A percentile compares a stretch with the other conserved stretches of the same genome.
These are phyloP conservation scores for Hexactinellida sp. DNA, from an alignment of 37 sponge, comb jelly and placozoan genomes.

Conservation along the genomic window DNA sequence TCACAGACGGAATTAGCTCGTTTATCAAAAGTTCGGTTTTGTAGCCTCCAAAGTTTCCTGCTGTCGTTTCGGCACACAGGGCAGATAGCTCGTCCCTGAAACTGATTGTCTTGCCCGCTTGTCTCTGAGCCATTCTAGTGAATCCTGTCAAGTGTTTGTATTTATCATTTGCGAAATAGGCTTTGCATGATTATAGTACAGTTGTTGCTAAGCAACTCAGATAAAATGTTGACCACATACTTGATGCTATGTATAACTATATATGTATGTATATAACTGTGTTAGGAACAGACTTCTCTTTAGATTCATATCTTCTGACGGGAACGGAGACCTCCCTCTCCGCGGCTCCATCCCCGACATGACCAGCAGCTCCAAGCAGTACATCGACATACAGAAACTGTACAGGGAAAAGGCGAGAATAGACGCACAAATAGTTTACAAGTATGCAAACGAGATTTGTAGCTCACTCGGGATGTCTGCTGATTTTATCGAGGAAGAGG, in stretches of 20 bases:
- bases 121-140: no score
- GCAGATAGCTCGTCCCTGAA: no score
- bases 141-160: no score
- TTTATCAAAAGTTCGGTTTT: not conserved
- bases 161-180: no score
- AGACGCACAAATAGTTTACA: conserved; percentile 38
- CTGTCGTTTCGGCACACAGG: not conserved
- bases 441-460: conserved; percentile 22
- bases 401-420: conserved; percentile 45
- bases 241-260: no score
- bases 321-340: conserved; percentile 64
- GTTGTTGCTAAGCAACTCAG: no score
- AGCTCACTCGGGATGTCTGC: conserved; percentile 15
- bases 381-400: conserved; percentile 60
- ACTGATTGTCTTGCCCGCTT: no score
- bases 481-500: conserved; percentile 24
- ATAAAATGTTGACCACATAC: no score
- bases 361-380: conserved; percentile 75
- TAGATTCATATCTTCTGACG: conserved; percentile 25
- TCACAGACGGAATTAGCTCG: not conserved
- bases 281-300: no score
- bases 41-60: not conserved
- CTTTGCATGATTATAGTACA: no score
- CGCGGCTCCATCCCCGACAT: conserved; percentile 95
- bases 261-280: no score